Evolutionary conservation across 2,797 vertebrate genomes (phyloP), one percentile per base, ranked within the genome.

Genomic region (Pempheris klunzingeri): DNA sequence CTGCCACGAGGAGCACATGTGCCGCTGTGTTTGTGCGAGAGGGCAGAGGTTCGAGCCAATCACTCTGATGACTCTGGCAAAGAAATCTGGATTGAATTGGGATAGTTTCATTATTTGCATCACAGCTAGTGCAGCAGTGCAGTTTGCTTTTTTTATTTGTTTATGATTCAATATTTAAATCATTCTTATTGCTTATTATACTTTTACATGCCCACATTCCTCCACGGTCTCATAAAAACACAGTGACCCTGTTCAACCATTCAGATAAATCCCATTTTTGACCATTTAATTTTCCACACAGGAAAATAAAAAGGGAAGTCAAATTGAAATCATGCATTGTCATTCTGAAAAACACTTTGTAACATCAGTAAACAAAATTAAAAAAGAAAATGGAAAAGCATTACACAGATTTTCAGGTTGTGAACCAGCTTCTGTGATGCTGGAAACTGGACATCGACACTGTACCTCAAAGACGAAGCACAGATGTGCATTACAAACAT

Each of bases 41-140:
- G 57, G 60, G 24, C 74, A 81, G 17, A 66, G 67, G 67, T 84
- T 80, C 1, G 3, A 81, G 63, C 30, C 71, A 74, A 79, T 78
- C 50, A 70, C 1, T 11, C 55, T 52, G 75, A 80, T 59, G 36
- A 63, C n/a, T 80, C 68, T 59, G 43, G 68, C 74, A 18, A 77
- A 60, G 57, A 75, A 50, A 46, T 49, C 5, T 46, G 18, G 38
- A 69, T 24, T 32, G 18, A 49, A 74, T 74, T 50, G 71, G 22
- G 44, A 47, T 52, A 44, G n/a, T 80, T 74, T 53, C 34, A 83
- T 71, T 54, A 67, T 71, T 73, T 60, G 62, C 24, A 71, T 55
- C 24, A 13, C 52, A 70, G 57, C 39, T 61, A 4, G 36, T 53
- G 58, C 34, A 62, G 57, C 10, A 18, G 36, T n/a, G 41, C 30